Evolutionary conservation across 2,797 vertebrate genomes (phyloP), one percentile per base, ranked within the genome.

Genomic region (Trachops cirrhosus): DNA sequence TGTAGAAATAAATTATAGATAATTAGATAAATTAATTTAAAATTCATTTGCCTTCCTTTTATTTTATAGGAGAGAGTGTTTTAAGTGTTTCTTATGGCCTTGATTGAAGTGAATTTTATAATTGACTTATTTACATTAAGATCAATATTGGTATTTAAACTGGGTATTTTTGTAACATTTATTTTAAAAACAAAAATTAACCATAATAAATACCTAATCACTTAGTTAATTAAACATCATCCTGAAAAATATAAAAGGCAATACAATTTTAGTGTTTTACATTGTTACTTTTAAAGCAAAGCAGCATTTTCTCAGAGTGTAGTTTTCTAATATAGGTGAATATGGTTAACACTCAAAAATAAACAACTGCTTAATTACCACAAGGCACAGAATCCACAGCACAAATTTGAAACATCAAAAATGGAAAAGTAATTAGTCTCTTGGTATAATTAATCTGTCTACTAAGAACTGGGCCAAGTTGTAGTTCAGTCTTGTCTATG

Each of bases 361-460:
- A 97, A 97, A 95, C 78, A 97, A 95, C 88, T 93, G 83, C 32
- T 64, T 97, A 96, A 97, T 96, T 96, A 97, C 10, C 0, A 50
- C 89, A 95, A 93, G 41, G 64, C 46, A 94, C 71, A 91, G 75
- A 97, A 82, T 74, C 82, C 83, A 95, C 67, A 79, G 41, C 95
- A 73, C 24, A 93, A 95, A 92, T 96, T 95, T 95, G 78, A 97
- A 93, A 93, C 87, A 93, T 86, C 73, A 93, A 94, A 95, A 96
- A 94, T 86, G 75, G 80, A 94, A 88, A 97, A 96, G 70, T 96
- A 97, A 96, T 96, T 97, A 95, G 73, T 92, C 79, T 95, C 79
- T 29, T 93, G 89, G 80, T 96, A 94, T 97, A 97, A 97, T 96
- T 97, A 96, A 96, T 97, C 79, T 29, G 32, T 96, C 95, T 96